These are phyloP conservation scores for Ochropleura leucogaster DNA, from an alignment of 2,888 invertebrate species.

Conservation along the genomic window DNA sequence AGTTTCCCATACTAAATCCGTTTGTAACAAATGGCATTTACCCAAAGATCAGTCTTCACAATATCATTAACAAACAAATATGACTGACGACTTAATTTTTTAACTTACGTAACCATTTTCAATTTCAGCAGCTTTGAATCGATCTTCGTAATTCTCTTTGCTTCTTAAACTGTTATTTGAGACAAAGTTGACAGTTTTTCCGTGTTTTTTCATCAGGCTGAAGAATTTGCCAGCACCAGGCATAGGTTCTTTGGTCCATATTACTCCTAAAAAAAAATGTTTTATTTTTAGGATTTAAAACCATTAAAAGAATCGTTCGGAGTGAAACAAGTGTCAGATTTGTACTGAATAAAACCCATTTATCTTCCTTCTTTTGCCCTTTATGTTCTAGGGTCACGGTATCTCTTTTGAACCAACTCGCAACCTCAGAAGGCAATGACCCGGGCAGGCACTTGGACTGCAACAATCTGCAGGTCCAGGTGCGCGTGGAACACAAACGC, in stretches of 20 bases:
- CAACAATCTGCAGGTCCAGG: no score
- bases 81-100: neutral
- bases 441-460: no score
- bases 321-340: no score
- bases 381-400: no score
- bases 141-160: slow-evolving; percentile 76
- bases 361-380: no score
- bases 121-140: slow-evolving; percentile 78
- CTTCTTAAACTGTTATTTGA: slow-evolving; percentile 88
- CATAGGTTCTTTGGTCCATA: slow-evolving; percentile 82
- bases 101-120: slow-evolving; percentile 82
- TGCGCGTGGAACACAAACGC: no score
- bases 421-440: no score
- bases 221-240: slow-evolving; percentile 86
- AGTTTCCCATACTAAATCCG: neutral
- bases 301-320: no score
- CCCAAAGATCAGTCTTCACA: neutral
- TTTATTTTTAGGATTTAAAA: no score
- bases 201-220: slow-evolving; percentile 81
- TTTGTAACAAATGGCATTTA: neutral
- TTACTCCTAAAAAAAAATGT: slow-evolving; percentile 84
- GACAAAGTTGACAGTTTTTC: slow-evolving; percentile 88
- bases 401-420: no score
- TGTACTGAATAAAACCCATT: no score
- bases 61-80: neutral